Percentiles rank a stretch among this genome's conserved stretches.
phyloP scores from a whole-genome alignment of 2,797 vertebrate genomes.

The Hemibagrus guttatus region DNA sequence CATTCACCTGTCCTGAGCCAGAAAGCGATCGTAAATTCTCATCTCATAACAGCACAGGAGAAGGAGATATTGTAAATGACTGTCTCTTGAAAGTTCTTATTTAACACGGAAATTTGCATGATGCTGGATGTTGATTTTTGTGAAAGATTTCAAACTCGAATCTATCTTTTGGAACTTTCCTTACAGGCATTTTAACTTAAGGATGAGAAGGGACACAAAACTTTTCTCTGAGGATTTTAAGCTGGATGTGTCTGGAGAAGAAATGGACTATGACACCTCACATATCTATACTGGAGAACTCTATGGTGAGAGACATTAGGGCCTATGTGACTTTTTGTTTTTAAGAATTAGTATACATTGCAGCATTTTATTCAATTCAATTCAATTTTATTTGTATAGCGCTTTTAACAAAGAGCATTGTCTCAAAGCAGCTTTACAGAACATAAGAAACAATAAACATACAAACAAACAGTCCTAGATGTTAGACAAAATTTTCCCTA shows the following conservation, averaged over 20 bases:
- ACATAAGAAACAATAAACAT: too few relatives aligned
- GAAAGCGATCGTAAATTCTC: background rate
- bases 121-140: background rate
- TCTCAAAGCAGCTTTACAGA: too few relatives aligned
- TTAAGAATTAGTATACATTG: too few relatives aligned
- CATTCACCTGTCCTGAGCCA: background rate
- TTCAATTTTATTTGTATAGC: too few relatives aligned
- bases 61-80: background rate
- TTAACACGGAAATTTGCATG: background rate
- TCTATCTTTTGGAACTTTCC: slow-evolving; percentile 28
- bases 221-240: slow-evolving; percentile 92
- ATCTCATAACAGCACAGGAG: too few relatives aligned
- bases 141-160: background rate
- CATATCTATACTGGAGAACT: slow-evolving; percentile 98
- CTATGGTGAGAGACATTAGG: slow-evolving; percentile 81
- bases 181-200: slow-evolving; percentile 90
- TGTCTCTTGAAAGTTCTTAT: background rate
- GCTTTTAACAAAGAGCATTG: too few relatives aligned
- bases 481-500: too few relatives aligned
- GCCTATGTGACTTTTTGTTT: background rate
- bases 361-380: too few relatives aligned
- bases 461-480: too few relatives aligned
- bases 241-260: slow-evolving; percentile 86
- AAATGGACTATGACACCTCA: slow-evolving; percentile 89
- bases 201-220: slow-evolving; percentile 92